Base-by-base conservation (phyloP, 2,113 vertebrate species). In the Trogon melanurus region DNA sequence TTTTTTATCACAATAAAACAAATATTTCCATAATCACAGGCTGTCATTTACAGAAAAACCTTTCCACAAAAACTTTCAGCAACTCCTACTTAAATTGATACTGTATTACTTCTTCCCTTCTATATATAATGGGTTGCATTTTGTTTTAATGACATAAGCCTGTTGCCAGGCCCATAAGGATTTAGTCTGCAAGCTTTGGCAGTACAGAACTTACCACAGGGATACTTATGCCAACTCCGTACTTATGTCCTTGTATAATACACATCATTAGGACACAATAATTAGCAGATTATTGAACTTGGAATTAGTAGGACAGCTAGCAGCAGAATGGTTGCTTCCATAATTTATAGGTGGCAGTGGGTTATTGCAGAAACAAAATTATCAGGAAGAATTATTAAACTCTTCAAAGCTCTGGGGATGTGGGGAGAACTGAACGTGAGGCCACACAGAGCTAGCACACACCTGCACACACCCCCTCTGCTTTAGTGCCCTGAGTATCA, bases 1-100 rank as follows among this genome's bases (percentile, higher is more conserved):
- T 65, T 47, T 38, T 96, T 93, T 96, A 94, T 89, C 89, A 80
- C 61, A 93, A 91, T 89, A 82, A 96, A 94, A 67, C 48, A 95
- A 89, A 51, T 13, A 29, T 91, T 84, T 54, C 62, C 41, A 67
- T 85, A 93, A 93, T 74, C 65, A 87, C n/a, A 71, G 62, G 36
- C 70, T 93, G 38, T 73, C 29, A 71, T 72, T 91, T 94, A 82
- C 91, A 96, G 93, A 82, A 94, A 91, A 94, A 53, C n/a, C 29
- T 93, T 87, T 88, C 66, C 73, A 60, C 62, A 85, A 81, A 75
- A 95, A 87, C 51, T 93, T 92, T 85, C 70, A 84, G 78, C 8
- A 45, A 91, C 79, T 53, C 36, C 36, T 61, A 32, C 90, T 86
- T 92, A 17, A 91, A 47, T 25, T 15, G 36, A 66, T 65, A 78